phyloP scores from a whole-genome alignment of 2,888 invertebrate species.

The Mylabris sibirica region DNA sequence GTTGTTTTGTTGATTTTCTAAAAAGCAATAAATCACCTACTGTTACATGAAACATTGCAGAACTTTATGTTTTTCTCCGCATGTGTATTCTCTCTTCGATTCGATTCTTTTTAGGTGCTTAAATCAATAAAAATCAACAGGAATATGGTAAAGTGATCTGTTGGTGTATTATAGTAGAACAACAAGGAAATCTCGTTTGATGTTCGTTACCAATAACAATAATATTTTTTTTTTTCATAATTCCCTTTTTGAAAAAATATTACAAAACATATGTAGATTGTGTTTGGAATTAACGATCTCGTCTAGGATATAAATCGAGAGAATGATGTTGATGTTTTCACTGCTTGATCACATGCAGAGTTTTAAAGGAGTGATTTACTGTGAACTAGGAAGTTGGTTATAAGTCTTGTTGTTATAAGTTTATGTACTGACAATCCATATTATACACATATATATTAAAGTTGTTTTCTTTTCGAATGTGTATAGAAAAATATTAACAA shows the following conservation, averaged over 20 bases:
- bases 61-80: background rate
- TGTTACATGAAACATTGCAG: background rate
- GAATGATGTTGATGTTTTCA: constrained; percentile 50
- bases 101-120: no score
- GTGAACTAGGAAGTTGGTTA: constrained; percentile 47
- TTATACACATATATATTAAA: constrained; percentile 23
- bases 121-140: background rate
- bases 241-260: background rate
- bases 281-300: constrained; percentile 31
- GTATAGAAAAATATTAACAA: constrained; percentile 14
- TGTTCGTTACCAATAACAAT: background rate
- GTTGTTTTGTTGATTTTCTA: constrained; percentile 8
- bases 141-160: background rate
- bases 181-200: background rate
- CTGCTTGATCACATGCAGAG: constrained; percentile 49
- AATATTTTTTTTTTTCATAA: background rate
- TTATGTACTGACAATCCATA: constrained; percentile 15
- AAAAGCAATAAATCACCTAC: constrained; percentile 1
- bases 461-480: constrained; percentile 28
- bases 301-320: constrained; percentile 41
- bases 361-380: constrained; percentile 49
- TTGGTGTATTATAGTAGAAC: background rate
- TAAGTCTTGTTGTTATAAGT: constrained; percentile 35
- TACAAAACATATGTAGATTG: constrained; percentile 18
- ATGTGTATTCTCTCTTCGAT: background rate